Percentiles rank a stretch among this genome's conserved stretches.
Conservation (phyloP, 2,888 invertebrate species). For the Leistus spinibarbis region DNA sequence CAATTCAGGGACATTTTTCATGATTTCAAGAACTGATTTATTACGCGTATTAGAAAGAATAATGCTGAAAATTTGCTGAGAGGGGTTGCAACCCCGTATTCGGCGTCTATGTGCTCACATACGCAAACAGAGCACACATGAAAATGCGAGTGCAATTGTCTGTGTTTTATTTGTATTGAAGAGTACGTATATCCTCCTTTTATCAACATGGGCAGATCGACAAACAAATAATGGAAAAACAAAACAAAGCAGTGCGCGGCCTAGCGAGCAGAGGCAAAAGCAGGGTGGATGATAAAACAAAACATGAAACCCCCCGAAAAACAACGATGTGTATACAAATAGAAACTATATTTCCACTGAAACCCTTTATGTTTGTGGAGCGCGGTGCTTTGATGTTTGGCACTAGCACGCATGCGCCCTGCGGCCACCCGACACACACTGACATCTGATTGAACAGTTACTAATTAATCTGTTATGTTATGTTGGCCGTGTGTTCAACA, state of each 20-base stretch:
- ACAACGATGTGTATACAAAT: not conserved
- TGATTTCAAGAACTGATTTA: too few species aligned
- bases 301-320: not conserved
- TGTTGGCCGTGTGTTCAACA: conserved; percentile 8
- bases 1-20: too few species aligned
- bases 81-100: too few species aligned
- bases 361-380: not conserved
- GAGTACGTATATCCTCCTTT: not conserved
- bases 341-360: not conserved
- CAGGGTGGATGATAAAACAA: not conserved
- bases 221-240: conserved; percentile 8
- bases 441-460: conserved; percentile 13
- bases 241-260: not conserved
- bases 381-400: not conserved
- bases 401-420: not conserved
- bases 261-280: not conserved
- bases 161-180: not conserved
- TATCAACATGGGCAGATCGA: not conserved
- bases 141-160: conserved; percentile 1
- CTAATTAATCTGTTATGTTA: conserved; percentile 28
- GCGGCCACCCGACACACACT: not conserved
- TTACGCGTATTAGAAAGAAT: too few species aligned
- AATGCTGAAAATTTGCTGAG: too few species aligned
- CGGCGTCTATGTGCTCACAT: too few species aligned
- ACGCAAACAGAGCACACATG: too few species aligned